Evolutionary conservation across 2,888 invertebrate species (phyloP).

Genomic region (Hyppa rectilinea): DNA sequence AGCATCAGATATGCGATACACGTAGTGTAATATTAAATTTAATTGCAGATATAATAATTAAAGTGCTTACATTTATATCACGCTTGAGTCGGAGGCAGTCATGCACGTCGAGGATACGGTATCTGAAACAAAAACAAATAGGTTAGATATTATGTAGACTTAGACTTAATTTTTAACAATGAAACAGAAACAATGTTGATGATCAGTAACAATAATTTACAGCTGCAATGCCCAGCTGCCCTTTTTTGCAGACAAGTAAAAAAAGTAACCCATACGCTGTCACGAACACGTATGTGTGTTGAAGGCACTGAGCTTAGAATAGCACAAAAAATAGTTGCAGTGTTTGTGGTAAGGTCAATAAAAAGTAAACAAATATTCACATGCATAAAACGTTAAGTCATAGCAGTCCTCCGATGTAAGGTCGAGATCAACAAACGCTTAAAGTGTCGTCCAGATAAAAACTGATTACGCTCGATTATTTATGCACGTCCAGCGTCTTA

Average conservation of each 20-base stretch:
- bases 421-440: slow-evolving; percentile 79
- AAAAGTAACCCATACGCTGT: no score
- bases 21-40: slow-evolving; percentile 56
- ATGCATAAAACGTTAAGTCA: slow-evolving; percentile 27
- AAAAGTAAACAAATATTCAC: slow-evolving; percentile 14
- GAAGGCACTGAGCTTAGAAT: no score
- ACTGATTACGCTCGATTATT: slow-evolving; percentile 84
- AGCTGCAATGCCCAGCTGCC: not conserved
- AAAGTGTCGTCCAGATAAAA: slow-evolving; percentile 83
- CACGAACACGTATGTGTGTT: no score
- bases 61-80: slow-evolving; percentile 85
- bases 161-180: no score
- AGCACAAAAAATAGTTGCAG: no score
- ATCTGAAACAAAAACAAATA: slow-evolving; percentile 77
- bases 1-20: slow-evolving; percentile 48
- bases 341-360: not conserved
- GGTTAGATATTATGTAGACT: not conserved
- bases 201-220: not conserved
- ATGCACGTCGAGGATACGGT: slow-evolving; percentile 65
- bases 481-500: slow-evolving; percentile 82
- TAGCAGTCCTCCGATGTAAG: slow-evolving; percentile 24
- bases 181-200: not conserved
- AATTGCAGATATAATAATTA: slow-evolving; percentile 64
- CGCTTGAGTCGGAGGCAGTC: slow-evolving; percentile 72
- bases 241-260: not conserved